Evolutionary conservation across 2,888 invertebrate genomes (phyloP).

Genomic region (Oxystoma pomonae): DNA sequence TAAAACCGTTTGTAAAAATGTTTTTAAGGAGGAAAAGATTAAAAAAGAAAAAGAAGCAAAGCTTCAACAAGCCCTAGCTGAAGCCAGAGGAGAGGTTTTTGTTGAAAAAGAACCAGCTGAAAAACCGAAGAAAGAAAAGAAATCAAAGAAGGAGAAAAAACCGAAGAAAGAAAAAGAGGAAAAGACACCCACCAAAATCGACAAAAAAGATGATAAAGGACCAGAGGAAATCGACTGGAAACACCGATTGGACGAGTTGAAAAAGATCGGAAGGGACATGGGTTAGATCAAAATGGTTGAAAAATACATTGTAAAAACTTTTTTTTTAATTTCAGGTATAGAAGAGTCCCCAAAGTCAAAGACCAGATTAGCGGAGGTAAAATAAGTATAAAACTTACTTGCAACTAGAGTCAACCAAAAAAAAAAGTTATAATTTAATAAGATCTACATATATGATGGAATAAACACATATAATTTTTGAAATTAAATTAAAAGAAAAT

Average conservation of each 20-base stretch:
- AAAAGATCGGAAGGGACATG: constrained; percentile 9
- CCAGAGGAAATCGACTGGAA: constrained; percentile 11
- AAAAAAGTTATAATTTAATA: no score
- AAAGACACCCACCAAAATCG: constrained; percentile 5
- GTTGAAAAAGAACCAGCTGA: constrained; percentile 2
- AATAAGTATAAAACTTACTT: not conserved
- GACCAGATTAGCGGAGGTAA: not conserved
- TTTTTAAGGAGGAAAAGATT: constrained; percentile 6
- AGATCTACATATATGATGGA: no score
- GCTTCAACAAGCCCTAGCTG: constrained; percentile 3
- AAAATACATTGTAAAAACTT: not conserved
- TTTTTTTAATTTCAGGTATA: constrained; percentile 5
- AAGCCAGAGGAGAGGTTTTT: not conserved
- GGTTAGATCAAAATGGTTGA: constrained; percentile 9
- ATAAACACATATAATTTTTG: no score
- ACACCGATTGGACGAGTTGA: constrained; percentile 14
- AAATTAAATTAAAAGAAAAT: no score
- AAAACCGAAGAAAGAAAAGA: constrained; percentile 9
- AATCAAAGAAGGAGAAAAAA: constrained; percentile 6
- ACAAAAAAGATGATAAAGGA: constrained; percentile 12
- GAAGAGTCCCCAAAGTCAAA: constrained; percentile 1
- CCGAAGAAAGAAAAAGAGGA: constrained; percentile 7
- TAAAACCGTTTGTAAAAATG: not conserved
- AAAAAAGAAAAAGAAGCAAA: constrained; percentile 9
- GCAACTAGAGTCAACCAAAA: not conserved